A percentile compares a stretch with the other conserved stretches of the same genome.
These are phyloP conservation scores for Virgularia gustaviana DNA, from an alignment of 92 coral and sea anemone species.

Conservation along the genomic window DNA sequence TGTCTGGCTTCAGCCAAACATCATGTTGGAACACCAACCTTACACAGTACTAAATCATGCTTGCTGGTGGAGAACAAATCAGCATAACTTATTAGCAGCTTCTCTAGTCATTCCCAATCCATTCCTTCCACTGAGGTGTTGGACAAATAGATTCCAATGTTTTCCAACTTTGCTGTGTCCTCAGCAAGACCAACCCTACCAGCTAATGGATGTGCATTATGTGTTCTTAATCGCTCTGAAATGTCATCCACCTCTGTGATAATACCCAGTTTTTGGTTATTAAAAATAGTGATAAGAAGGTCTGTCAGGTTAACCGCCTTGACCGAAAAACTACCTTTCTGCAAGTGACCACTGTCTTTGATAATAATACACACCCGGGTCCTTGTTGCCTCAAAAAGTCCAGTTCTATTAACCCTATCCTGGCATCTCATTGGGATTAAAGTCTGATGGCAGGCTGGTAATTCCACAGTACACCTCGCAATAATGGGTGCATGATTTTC, in stretches of 20 bases:
- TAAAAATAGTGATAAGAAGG: slow-evolving; percentile 29
- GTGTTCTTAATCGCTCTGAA: slow-evolving; percentile 32
- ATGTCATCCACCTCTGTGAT: slow-evolving; percentile 36
- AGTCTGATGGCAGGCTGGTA: too few species aligned
- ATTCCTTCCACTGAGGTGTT: slow-evolving; percentile 26
- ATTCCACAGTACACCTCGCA: too few species aligned
- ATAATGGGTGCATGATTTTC: too few species aligned
- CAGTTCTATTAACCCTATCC: too few species aligned
- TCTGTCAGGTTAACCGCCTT: slow-evolving; percentile 50
- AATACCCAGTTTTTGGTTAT: slow-evolving; percentile 41
- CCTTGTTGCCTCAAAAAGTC: too few species aligned
- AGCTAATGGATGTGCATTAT: slow-evolving; percentile 12
- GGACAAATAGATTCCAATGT: slow-evolving; percentile 35
- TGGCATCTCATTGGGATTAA: too few species aligned
- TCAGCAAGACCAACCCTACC: neutral
- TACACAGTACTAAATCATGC: slow-evolving; percentile 29
- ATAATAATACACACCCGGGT: too few species aligned
- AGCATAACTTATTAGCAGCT: slow-evolving; percentile 33
- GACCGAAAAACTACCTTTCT: too few species aligned
- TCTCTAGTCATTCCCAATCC: slow-evolving; percentile 10
- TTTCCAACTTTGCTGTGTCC: neutral
- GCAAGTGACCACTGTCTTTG: too few species aligned
- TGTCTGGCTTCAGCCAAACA: slow-evolving; percentile 31
- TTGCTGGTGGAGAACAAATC: slow-evolving; percentile 37
- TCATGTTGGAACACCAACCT: slow-evolving; percentile 32